Base-by-base conservation (phyloP, 2,888 invertebrate species). In the Lysandra bellargus region DNA sequence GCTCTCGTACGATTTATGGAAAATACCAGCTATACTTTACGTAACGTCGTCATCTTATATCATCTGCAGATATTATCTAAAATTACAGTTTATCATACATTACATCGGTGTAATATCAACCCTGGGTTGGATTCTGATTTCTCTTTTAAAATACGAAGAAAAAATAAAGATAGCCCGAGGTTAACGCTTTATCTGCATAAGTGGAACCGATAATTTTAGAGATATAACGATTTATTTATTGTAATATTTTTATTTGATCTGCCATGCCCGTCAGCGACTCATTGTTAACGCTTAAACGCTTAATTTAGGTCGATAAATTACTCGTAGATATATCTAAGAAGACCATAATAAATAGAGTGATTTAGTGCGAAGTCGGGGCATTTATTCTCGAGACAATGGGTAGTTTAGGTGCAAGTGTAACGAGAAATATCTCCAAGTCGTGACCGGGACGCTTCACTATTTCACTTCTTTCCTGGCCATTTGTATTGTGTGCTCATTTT, bases 271-370 rank as follows among this genome's bases (percentile, higher is more conserved):
- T 37, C 69, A 6, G 57, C 49, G 49, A 49, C 49, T 17, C 14
- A 37, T 69, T 69, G 14, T 33, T 69, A 4, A 14, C 14, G 14
- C 23, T 9, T 9, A 69, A 69, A 69, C 33, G 33, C 23, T 6
- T 69, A 69, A 37, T 37, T 17, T 14, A 14, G 14, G 4, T 69
- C 30, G 30, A 37, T 69, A 37, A 69, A 37, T 69, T 37, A 37
- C 14, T 37, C 33, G 23, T 37, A 69, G 33, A 69, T 33, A 69
- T 37, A 37, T 69, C 69, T 69, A 14, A 69, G 69, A 37, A 69
- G 33, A 69, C 33, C 17, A 69, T 69, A 69, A 37, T 69, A 33
- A 69, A 37, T 69, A 69, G 33, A 69, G 69, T 69, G 33, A 69
- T 69, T 69, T 33, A 69, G 17, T 69, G 4, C 12, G 69, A 33